A percentile compares a stretch with the other conserved stretches of the same genome.
Evolutionary conservation across 2,888 invertebrate species (phyloP).

Genomic region (Gymnocheta viridis): DNA sequence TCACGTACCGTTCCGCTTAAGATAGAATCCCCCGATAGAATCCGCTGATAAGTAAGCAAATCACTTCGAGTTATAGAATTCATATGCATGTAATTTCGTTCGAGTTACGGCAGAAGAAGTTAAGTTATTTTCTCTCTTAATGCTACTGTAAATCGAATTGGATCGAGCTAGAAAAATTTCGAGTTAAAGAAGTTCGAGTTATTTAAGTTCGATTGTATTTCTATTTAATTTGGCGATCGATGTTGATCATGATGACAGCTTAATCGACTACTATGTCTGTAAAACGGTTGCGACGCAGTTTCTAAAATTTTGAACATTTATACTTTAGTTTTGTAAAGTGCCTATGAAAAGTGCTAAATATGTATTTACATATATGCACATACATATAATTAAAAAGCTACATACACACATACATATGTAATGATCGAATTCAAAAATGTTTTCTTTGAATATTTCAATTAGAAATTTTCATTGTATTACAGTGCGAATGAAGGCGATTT

Average conservation of each 20-base stretch:
- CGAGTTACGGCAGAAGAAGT: too few species aligned
- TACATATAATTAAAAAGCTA: neutral
- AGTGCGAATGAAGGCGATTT: neutral
- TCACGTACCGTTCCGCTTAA: too few species aligned
- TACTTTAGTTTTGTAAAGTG: neutral
- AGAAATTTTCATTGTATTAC: neutral
- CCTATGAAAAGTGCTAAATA: neutral
- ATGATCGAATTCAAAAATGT: neutral
- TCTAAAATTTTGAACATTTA: neutral
- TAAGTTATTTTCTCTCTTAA: too few species aligned
- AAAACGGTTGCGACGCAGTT: neutral
- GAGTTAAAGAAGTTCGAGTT: too few species aligned
- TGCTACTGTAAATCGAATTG: too few species aligned
- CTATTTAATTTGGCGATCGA: neutral
- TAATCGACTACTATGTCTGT: neutral
- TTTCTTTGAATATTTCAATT: slow-evolving; percentile 22
- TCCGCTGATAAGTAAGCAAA: too few species aligned
- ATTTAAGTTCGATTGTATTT: too few species aligned
- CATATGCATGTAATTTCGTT: too few species aligned
- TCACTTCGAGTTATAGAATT: too few species aligned
- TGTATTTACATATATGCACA: neutral
- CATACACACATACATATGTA: too few species aligned
- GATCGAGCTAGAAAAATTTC: too few species aligned
- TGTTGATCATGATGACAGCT: neutral
- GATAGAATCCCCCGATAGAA: too few species aligned